Conservation (phyloP, 1,140 invertebrate species). For the Gonatopus flavifemur region DNA sequence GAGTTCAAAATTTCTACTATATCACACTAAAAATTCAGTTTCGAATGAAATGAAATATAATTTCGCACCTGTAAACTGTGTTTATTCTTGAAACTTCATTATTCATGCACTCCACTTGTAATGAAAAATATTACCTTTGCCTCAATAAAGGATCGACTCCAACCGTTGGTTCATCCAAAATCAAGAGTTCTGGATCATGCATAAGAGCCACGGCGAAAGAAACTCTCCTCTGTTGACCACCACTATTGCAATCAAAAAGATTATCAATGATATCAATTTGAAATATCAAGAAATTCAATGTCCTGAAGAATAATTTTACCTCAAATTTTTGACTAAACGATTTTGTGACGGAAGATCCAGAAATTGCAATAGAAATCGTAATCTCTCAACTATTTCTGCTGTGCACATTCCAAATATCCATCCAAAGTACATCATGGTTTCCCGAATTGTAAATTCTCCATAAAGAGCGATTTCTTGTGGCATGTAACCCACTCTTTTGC, state of each 20-base stretch:
- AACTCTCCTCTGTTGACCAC: slow-evolving; percentile 88
- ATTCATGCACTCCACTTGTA: no score
- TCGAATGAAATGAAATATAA: no score
- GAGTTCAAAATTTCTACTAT: no score
- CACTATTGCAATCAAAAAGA: slow-evolving; percentile 61
- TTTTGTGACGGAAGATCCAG: slow-evolving; percentile 84
- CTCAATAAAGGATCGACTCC: slow-evolving; percentile 88
- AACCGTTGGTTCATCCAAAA: slow-evolving; percentile 94
- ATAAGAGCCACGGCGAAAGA: slow-evolving; percentile 91
- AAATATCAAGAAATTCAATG: not conserved
- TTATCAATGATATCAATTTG: not conserved
- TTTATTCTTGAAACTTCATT: no score
- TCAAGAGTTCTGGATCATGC: slow-evolving; percentile 89
- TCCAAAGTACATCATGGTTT: slow-evolving; percentile 97
- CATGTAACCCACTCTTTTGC: slow-evolving; percentile 82
- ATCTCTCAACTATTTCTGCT: slow-evolving; percentile 75
- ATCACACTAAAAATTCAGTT: no score
- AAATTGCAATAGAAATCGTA: slow-evolving; percentile 87
- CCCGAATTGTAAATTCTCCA: slow-evolving; percentile 91
- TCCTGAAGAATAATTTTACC: no score
- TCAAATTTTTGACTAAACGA: slow-evolving; percentile 85
- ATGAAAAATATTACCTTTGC: slow-evolving; percentile 75
- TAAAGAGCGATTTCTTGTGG: slow-evolving; percentile 92
- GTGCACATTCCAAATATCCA: slow-evolving; percentile 91
- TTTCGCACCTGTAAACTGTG: no score